These are phyloP conservation scores for Sebastes nivosus DNA, from an alignment of 2,797 vertebrate species.

Conservation along the genomic window DNA sequence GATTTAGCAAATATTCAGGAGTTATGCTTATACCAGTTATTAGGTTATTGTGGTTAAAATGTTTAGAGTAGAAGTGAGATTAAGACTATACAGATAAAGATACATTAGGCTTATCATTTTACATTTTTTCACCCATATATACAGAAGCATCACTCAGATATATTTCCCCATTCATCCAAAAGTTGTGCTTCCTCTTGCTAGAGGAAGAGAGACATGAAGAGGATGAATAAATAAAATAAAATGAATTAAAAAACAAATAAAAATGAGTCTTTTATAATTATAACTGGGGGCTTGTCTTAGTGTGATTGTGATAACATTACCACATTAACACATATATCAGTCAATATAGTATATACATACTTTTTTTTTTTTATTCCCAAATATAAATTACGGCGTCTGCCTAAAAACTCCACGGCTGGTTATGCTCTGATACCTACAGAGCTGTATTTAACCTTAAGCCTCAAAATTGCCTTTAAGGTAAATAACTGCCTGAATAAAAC, in stretches of 20 bases:
- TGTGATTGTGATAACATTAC: background rate
- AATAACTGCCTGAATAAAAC: background rate
- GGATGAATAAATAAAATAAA: background rate
- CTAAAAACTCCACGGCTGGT: background rate
- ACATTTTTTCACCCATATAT: background rate
- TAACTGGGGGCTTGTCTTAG: background rate
- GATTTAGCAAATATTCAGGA: background rate
- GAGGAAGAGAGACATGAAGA: background rate
- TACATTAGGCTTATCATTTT: background rate
- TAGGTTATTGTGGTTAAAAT: background rate
- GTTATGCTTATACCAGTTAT: background rate
- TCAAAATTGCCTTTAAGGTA: background rate
- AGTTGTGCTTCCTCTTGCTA: background rate
- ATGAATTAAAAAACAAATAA: background rate
- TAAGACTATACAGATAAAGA: background rate
- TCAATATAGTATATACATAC: background rate
- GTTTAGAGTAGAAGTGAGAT: background rate
- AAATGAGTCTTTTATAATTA: background rate
- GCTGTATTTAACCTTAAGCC: background rate
- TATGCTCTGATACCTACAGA: background rate
- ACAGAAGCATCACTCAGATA: background rate
- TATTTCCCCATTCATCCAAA: background rate
- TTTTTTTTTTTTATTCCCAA: background rate
- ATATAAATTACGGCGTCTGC: background rate
- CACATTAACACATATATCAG: background rate